These are phyloP conservation scores for Parus major DNA, from an alignment of 2,113 vertebrate species.

Conservation along the genomic window DNA sequence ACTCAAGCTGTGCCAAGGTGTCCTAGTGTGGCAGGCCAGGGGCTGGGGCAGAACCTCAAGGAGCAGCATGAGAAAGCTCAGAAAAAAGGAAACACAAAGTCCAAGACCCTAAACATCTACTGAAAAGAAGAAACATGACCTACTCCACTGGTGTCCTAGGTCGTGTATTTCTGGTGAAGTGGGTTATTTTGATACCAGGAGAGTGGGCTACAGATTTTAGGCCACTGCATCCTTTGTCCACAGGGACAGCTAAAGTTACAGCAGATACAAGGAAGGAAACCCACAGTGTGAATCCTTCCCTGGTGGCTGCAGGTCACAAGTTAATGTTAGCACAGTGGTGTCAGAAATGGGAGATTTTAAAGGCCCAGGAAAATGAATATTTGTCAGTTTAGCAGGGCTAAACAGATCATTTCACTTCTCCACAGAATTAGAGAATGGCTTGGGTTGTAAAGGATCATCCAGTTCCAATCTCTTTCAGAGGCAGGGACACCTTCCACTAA, in stretches of 20 bases:
- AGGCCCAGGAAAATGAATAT: not conserved
- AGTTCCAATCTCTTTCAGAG: not conserved
- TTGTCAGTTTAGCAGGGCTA: not conserved
- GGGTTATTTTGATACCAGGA: not conserved
- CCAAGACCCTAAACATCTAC: not conserved
- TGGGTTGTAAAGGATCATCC: not conserved
- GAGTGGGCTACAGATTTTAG: not conserved
- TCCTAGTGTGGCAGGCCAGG: not conserved
- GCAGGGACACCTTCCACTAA: not conserved
- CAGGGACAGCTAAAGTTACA: not conserved
- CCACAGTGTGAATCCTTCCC: not conserved
- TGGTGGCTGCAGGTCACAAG: not conserved
- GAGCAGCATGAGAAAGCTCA: not conserved
- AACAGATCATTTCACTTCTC: not conserved
- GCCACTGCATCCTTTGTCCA: accelerated
- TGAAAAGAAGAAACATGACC: not conserved
- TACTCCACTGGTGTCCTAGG: not conserved
- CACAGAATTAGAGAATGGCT: not conserved
- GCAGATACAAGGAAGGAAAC: not conserved
- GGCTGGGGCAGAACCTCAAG: not conserved
- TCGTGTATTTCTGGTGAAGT: not conserved
- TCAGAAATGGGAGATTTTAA: not conserved
- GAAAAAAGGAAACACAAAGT: not conserved
- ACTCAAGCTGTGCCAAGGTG: not conserved
- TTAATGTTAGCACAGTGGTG: not conserved